Conservation (phyloP, 2,888 invertebrate species). For the Nebria salina region DNA sequence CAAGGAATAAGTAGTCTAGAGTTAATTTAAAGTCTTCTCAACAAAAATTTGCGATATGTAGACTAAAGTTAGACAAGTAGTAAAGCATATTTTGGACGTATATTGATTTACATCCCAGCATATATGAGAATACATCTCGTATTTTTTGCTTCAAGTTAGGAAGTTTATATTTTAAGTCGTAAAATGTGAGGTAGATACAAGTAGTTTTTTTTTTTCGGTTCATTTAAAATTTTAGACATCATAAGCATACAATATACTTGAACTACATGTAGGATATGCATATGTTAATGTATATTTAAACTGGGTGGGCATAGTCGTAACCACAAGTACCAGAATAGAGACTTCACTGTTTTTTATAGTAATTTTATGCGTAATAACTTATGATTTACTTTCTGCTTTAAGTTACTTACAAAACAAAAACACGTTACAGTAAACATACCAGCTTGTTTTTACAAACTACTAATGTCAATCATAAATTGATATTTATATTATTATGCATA, state of each 20-base stretch:
- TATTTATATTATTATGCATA: constrained; percentile 9
- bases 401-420: constrained; percentile 39
- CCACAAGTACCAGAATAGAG: constrained; percentile 39
- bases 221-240: neutral
- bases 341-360: constrained; percentile 46
- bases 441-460: constrained; percentile 38
- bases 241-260: constrained; percentile 4
- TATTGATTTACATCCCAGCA: neutral
- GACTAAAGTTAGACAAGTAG: neutral
- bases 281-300: constrained; percentile 38
- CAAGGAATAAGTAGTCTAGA: no score
- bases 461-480: constrained; percentile 18
- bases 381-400: constrained; percentile 43
- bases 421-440: constrained; percentile 39
- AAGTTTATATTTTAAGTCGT: neutral
- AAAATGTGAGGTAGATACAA: neutral
- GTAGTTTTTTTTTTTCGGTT: neutral
- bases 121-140: neutral
- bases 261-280: constrained; percentile 23
- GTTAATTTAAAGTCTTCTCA: no score
- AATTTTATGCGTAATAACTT: constrained; percentile 47
- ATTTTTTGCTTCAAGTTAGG: neutral
- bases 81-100: neutral
- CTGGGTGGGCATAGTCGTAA: constrained; percentile 42
- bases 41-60: neutral